These are phyloP conservation scores for Montipora foliosa DNA, from an alignment of 64 coral and sea anemone species.

Conservation along the genomic window DNA sequence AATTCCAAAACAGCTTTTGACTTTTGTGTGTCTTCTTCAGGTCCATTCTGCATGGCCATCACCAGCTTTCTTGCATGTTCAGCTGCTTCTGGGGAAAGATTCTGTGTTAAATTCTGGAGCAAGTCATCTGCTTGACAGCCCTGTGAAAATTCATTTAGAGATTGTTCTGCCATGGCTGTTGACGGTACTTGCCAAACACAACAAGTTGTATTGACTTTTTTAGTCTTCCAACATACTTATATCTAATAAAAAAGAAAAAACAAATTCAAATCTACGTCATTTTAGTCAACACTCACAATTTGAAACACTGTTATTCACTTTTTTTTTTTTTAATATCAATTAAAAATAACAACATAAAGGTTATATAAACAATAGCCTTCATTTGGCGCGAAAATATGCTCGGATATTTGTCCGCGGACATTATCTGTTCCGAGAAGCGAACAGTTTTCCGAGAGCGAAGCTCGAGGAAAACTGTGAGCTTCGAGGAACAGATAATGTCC, in stretches of 20 bases:
- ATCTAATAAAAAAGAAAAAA: background rate
- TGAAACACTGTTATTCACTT: no score
- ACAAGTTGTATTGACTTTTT: background rate
- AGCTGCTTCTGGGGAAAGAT: background rate
- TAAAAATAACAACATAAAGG: no score
- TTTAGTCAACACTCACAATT: no score
- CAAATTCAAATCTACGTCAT: background rate
- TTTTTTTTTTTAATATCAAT: no score
- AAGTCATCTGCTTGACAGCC: background rate
- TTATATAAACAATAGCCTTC: no score
- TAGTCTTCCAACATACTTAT: background rate
- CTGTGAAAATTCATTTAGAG: background rate
- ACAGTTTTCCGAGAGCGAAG: no score
- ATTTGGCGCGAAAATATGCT: no score
- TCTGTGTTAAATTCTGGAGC: background rate
- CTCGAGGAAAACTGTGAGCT: no score
- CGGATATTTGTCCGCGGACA: no score
- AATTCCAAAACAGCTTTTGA: background rate
- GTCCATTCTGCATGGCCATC: constrained; percentile 6
- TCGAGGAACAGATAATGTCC: no score
- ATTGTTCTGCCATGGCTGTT: background rate
- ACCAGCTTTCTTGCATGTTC: background rate
- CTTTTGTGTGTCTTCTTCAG: constrained; percentile 1
- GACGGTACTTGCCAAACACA: background rate
- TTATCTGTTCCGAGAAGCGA: no score